Conservation (phyloP, 92 coral and sea anemone species). For the Parazoanthus swiftii region DNA sequence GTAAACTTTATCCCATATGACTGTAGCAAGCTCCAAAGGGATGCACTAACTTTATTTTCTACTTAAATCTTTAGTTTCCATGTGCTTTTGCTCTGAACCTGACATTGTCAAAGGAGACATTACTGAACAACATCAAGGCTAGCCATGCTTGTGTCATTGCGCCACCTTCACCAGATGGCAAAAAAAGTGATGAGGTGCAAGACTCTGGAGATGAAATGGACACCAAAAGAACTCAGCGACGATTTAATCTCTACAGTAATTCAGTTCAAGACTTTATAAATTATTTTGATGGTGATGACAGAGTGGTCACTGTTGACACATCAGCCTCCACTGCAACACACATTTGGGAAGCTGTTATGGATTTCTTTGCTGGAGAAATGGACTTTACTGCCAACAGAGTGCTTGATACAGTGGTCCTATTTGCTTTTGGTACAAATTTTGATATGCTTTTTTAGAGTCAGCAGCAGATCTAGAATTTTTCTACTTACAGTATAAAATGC, state of each 20-base stretch:
- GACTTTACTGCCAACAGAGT: conserved; percentile 74
- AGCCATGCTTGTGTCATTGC: conserved; percentile 77
- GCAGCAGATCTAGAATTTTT: too few relatives aligned
- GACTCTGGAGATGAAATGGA: conserved; percentile 90
- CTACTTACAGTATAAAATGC: too few relatives aligned
- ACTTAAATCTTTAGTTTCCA: conserved; percentile 55
- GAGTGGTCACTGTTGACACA: conserved; percentile 76
- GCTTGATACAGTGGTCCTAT: conserved; percentile 74
- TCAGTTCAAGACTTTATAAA: conserved; percentile 77
- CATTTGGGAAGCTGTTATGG: conserved; percentile 87
- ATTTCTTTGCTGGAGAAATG: conserved; percentile 91
- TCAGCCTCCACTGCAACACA: conserved; percentile 77
- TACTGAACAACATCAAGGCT: conserved; percentile 69
- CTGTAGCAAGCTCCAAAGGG: too few relatives aligned
- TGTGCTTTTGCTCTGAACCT: conserved; percentile 88
- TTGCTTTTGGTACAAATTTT: conserved; percentile 70
- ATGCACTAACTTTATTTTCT: background rate
- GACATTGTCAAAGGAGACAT: conserved; percentile 71
- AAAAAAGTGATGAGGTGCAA: conserved; percentile 50
- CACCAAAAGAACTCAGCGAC: conserved; percentile 76
- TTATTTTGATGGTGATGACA: conserved; percentile 60
- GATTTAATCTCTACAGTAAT: conserved; percentile 72
- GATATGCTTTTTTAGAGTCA: background rate
- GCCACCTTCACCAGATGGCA: conserved; percentile 60
- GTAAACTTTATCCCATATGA: too few relatives aligned